Percentiles rank a stretch among this genome's conserved stretches.
phyloP scores from a whole-genome alignment of 2,797 vertebrate species.

The Anguilla obscura region DNA sequence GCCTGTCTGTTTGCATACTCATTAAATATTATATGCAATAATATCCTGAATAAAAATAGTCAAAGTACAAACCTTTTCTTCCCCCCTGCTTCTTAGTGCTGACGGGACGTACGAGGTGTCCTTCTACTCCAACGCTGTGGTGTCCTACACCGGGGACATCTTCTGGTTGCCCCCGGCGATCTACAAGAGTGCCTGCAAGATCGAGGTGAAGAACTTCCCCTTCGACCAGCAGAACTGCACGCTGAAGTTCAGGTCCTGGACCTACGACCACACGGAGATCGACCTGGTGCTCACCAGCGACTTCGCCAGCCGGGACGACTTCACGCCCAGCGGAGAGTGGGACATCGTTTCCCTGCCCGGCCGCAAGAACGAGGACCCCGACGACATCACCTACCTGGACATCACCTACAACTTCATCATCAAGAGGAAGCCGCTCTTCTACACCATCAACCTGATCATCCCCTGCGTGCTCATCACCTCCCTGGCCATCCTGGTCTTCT shows the following conservation, averaged over 20 bases:
- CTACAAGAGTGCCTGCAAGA: conserved; percentile 79
- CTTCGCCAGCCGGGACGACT: conserved; percentile 78
- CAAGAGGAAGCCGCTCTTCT: conserved; percentile 77
- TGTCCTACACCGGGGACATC: conserved; percentile 76
- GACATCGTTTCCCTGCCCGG: conserved; percentile 77
- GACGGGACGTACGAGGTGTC: conserved; percentile 82
- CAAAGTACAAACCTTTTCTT: neutral
- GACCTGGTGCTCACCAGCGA: conserved; percentile 76
- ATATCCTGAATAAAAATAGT: neutral
- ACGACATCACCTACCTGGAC: conserved; percentile 74
- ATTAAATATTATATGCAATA: neutral
- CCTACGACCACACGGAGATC: conserved; percentile 77
- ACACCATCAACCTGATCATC: conserved; percentile 79
- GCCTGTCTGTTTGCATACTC: neutral
- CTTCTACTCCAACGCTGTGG: conserved; percentile 77
- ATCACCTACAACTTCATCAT: conserved; percentile 80
- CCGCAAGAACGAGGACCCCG: conserved; percentile 74
- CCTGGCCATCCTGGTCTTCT: conserved; percentile 77
- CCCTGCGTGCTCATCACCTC: conserved; percentile 79
- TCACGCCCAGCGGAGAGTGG: conserved; percentile 80
- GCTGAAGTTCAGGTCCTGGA: conserved; percentile 81
- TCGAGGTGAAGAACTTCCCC: conserved; percentile 79
- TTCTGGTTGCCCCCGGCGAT: conserved; percentile 81
- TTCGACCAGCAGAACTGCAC: conserved; percentile 84
- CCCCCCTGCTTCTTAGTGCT: conserved; percentile 59